A percentile compares a stretch with the other conserved stretches of the same genome.
These are phyloP conservation scores for Brachystomella parvula DNA, from an alignment of 1,140 invertebrate species.

Conservation along the genomic window DNA sequence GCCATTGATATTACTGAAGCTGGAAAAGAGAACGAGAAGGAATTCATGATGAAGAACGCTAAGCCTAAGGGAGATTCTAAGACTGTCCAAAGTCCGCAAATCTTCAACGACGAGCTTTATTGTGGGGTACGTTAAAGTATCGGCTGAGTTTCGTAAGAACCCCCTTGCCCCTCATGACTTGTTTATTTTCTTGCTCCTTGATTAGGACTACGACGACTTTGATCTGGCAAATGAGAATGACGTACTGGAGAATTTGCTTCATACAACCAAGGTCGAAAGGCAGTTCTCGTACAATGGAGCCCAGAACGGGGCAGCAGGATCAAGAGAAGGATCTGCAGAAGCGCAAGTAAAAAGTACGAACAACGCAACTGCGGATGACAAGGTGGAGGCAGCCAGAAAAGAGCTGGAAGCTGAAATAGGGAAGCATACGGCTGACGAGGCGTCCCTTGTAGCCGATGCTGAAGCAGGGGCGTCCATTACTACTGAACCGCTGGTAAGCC, in stretches of 20 bases:
- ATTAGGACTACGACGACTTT: constrained; percentile 92
- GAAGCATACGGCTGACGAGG: constrained; percentile 6
- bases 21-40: constrained; percentile 74
- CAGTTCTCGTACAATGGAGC: constrained; percentile 26
- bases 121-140: constrained; percentile 65
- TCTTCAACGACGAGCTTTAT: constrained; percentile 86
- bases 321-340: constrained; percentile 40
- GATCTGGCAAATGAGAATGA: constrained; percentile 85
- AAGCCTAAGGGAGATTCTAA: constrained; percentile 55
- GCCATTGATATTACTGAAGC: constrained; percentile 88
- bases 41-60: constrained; percentile 81
- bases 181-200: constrained; percentile 39
- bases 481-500: background rate
- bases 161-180: background rate
- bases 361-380: constrained; percentile 34
- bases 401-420: constrained; percentile 34
- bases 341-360: background rate
- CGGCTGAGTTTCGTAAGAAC: background rate
- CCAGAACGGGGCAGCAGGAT: constrained; percentile 26
- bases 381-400: constrained; percentile 40
- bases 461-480: background rate
- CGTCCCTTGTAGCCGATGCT: background rate
- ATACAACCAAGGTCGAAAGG: constrained; percentile 37
- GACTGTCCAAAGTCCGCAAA: constrained; percentile 77
- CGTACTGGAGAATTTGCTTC: constrained; percentile 70